Evolutionary conservation across 2,888 invertebrate genomes (phyloP), one percentile per base, ranked within the genome.

Genomic region (Stomorhina lunata): DNA sequence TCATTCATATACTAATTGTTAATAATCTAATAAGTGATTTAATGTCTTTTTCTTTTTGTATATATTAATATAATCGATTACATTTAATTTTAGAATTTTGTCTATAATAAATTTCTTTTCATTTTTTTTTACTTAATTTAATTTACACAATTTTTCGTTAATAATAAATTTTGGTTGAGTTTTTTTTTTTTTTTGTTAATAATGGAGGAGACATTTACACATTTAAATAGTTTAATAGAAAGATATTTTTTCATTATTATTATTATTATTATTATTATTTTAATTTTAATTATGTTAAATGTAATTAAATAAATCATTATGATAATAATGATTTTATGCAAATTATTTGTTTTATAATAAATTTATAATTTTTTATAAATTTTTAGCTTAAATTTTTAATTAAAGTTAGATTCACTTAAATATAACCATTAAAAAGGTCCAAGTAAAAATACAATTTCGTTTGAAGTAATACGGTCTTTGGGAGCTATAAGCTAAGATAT

Each of bases 141-240:
- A 61, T 81, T 77, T 66, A 53, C 20, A 80, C 50, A 43, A 37
- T 40, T 71, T 71, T 22, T 55, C 6, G 10, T 40, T 79, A 65
- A 4, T 72, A 50, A 79, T 43, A 50, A 72, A 72, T 65, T 72
- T 48, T 25, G 6, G 27, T 71, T 45, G 17, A 50, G 25, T 17
- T 50, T 25, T 32, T 20, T 75, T 55, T 57, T n/a, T n/a, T n/a
- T n/a, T n/a, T n/a, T n/a, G n/a, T n/a, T n/a, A n/a, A 40, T 59
- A 63, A 57, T 73, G 73, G n/a, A n/a, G n/a, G n/a, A n/a, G n/a
- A 81, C 77, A 78, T 81, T 78, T 81, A 81, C 81, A 81, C 73
- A 81, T 72, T n/a, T n/a, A 81, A 72, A 72, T 79, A 81, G 71
- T 81, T 66, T 53, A n/a, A 81, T 63, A 81, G 78, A 78, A 81